phyloP scores from a whole-genome alignment of 2,888 invertebrate species.

The Parapristionchus giblindavisi region DNA sequence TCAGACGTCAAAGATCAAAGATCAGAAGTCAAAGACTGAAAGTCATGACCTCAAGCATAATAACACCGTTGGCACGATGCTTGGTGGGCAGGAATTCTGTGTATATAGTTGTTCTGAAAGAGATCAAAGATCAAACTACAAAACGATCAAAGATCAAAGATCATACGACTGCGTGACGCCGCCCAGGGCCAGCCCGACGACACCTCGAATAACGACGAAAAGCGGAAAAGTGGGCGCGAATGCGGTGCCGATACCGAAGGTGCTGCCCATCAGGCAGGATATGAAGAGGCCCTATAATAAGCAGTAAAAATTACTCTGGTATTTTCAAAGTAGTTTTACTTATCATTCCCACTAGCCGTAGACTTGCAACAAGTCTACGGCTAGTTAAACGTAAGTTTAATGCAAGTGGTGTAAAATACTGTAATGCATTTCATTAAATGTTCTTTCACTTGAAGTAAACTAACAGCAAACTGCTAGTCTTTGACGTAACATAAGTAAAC shows the following conservation, averaged over 20 bases:
- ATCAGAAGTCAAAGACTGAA: too few species aligned
- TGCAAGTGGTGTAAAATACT: too few species aligned
- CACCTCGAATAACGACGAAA: conserved; percentile 84
- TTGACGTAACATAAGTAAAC: too few species aligned
- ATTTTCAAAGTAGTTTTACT: background rate
- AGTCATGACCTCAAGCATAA: conserved; percentile 70
- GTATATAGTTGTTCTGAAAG: conserved; percentile 86
- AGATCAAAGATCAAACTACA: conserved; percentile 81
- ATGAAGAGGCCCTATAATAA: conserved; percentile 81
- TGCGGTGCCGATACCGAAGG: conserved; percentile 89
- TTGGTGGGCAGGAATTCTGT: conserved; percentile 92
- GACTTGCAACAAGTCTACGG: too few species aligned
- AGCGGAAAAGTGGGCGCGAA: conserved; percentile 89
- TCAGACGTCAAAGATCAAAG: too few species aligned
- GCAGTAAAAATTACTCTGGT: background rate
- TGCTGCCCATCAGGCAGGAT: conserved; percentile 87
- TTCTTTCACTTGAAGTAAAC: too few species aligned
- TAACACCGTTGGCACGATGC: conserved; percentile 91
- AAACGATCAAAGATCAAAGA: too few species aligned
- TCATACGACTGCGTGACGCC: conserved; percentile 95
- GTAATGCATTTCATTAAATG: too few species aligned
- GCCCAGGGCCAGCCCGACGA: conserved; percentile 93
- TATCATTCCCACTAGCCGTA: too few species aligned
- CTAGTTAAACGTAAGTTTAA: too few species aligned
- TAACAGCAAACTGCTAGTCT: too few species aligned